Evolutionary conservation across 2,113 vertebrate species (phyloP), one percentile per base, ranked within the genome.

Genomic region (Nerophis ophidion): DNA sequence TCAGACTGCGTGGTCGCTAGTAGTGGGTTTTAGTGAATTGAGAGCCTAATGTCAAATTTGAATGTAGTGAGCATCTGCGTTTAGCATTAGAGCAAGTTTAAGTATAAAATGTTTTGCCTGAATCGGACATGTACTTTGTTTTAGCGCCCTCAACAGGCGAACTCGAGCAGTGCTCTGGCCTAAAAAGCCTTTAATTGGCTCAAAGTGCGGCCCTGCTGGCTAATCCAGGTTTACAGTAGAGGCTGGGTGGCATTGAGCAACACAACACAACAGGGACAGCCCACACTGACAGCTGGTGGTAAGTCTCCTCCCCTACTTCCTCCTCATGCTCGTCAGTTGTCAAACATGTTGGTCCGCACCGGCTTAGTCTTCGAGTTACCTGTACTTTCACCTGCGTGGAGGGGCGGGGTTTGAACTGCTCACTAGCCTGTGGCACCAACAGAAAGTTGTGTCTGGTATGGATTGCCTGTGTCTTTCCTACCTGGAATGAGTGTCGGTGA

Each of bases 401-500:
- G 42, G 26, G 56, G 57, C 8, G 52, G 64, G 56, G 67, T 53
- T 34, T 68, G 17, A 57, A 40, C 38, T 17, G 61, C 68, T 80
- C 40, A 57, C 46, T 73, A 68, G 74, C 56, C 49, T n/a, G 9
- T n/a, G 44, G 35, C 55, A 62, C 60, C 10, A 66, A 53, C 80
- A 83, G 83, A 81, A 87, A 85, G 81, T 82, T 10, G 9, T 9
- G 38, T 56, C n/a, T 17, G 36, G 57, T 58, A 42, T 53, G 26
- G 52, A 60, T 36, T 61, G 51, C 17, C 56, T 44, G 10, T 11
- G 13, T 12, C 4, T 44, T 38, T 56, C 48, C 38, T 19, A 17
- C 48, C 44, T 61, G 69, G 61, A 33, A 88, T 89, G 86, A 79
- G 54, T 17, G 8, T 58, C 26, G 42, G 40, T 65, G 85, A 86